A percentile compares a stretch with the other conserved stretches of the same genome.
Conservation (phyloP, 2,113 vertebrate genomes). For the Aphyosemion australe region DNA sequence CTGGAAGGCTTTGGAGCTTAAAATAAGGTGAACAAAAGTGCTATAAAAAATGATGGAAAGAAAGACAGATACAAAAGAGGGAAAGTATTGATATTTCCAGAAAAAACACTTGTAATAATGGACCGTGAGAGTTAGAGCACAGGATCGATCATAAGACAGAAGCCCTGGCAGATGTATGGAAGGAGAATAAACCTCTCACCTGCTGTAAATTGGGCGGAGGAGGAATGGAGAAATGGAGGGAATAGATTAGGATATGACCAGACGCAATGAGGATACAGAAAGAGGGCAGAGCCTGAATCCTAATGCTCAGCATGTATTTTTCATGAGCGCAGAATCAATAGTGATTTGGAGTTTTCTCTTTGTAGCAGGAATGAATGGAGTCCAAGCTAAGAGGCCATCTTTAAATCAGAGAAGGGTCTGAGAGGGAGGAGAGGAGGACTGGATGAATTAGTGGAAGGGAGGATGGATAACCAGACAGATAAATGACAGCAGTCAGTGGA, state of each 20-base stretch:
- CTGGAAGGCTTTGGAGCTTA: too few species aligned
- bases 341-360: slow-evolving; percentile 68
- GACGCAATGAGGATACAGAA: slow-evolving; percentile 45
- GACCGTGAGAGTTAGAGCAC: slow-evolving; percentile 39
- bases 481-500: slow-evolving; percentile 37
- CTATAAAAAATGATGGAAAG: slow-evolving; percentile 11
- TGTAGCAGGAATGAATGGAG: slow-evolving; percentile 47
- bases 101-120: slow-evolving; percentile 68
- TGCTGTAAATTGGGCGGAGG: slow-evolving; percentile 35
- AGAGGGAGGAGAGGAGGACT: slow-evolving; percentile 15
- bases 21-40: slow-evolving; percentile 3
- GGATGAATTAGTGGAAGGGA: slow-evolving; percentile 46
- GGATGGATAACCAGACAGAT: slow-evolving; percentile 45
- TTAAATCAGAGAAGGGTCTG: slow-evolving; percentile 35
- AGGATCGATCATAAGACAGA: slow-evolving; percentile 62
- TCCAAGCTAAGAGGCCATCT: slow-evolving; percentile 26
- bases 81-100: slow-evolving; percentile 63
- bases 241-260: slow-evolving; percentile 49
- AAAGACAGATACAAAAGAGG: slow-evolving; percentile 19
- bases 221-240: slow-evolving; percentile 17
- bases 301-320: slow-evolving; percentile 68
- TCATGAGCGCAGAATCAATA: slow-evolving; percentile 70
- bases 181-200: slow-evolving; percentile 67
- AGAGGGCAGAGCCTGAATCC: slow-evolving; percentile 46
- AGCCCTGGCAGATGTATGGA: slow-evolving; percentile 61